phyloP scores from a whole-genome alignment of 2,797 vertebrate species.

The Petrocephalus sullivani region DNA sequence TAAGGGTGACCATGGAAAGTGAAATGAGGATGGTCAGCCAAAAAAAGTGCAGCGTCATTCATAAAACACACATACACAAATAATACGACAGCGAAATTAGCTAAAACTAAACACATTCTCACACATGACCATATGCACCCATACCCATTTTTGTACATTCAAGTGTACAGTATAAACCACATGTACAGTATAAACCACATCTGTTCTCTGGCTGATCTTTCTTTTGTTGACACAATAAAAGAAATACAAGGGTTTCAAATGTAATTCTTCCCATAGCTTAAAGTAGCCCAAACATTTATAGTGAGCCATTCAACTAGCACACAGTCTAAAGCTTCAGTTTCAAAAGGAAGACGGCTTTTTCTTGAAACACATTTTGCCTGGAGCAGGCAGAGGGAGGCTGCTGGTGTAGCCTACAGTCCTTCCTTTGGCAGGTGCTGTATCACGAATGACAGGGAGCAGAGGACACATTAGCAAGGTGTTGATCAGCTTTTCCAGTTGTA shows the following conservation, averaged over 20 bases:
- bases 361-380: slow-evolving; percentile 54
- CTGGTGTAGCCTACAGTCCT: slow-evolving; percentile 45
- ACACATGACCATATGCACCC: neutral
- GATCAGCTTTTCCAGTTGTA: neutral
- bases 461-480: neutral
- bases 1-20: neutral
- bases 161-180: neutral
- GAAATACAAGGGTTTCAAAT: slow-evolving; percentile 14
- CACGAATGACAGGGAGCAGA: neutral
- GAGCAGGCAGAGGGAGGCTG: slow-evolving; percentile 47
- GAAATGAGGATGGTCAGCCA: neutral
- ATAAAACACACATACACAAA: neutral
- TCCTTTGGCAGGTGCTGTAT: neutral
- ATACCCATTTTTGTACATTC: neutral
- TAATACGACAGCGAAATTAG: neutral
- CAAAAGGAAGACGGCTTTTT: slow-evolving; percentile 33
- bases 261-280: slow-evolving; percentile 10
- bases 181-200: neutral
- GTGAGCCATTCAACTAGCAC: neutral
- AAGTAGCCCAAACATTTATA: slow-evolving; percentile 14
- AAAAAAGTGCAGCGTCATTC: neutral
- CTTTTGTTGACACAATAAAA: neutral
- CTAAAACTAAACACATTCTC: neutral
- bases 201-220: neutral
- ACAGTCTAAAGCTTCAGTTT: neutral